These are phyloP conservation scores for Pachypanchax playfairii DNA, from an alignment of 2,113 vertebrate genomes.

Conservation along the genomic window DNA sequence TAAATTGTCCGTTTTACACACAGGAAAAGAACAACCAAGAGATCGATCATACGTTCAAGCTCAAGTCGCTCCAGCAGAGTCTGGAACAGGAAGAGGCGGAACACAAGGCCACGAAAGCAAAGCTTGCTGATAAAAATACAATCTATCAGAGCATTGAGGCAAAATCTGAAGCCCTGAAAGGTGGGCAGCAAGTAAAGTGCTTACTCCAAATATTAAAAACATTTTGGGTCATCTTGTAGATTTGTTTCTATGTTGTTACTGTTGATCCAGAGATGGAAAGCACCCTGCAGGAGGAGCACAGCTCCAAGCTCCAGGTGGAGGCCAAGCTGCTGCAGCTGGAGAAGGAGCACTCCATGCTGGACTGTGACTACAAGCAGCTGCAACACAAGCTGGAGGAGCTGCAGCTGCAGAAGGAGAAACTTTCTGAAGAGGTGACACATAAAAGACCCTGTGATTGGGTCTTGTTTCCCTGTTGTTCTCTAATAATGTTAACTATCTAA, in stretches of 20 bases:
- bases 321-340: slow-evolving; percentile 88
- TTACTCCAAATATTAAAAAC: neutral
- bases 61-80: slow-evolving; percentile 92
- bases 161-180: slow-evolving; percentile 94
- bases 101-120: slow-evolving; percentile 90
- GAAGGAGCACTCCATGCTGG: slow-evolving; percentile 90
- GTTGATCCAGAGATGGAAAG: slow-evolving; percentile 87
- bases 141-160: slow-evolving; percentile 92
- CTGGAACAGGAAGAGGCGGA: slow-evolving; percentile 94
- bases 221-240: neutral
- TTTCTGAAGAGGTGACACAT: slow-evolving; percentile 86
- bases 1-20: no score
- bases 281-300: slow-evolving; percentile 89
- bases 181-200: slow-evolving; percentile 61
- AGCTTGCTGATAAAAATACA: slow-evolving; percentile 89
- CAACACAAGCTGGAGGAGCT: slow-evolving; percentile 88
- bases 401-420: slow-evolving; percentile 84
- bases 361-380: slow-evolving; percentile 92
- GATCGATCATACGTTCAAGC: slow-evolving; percentile 94
- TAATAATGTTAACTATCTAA: neutral
- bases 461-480: no score
- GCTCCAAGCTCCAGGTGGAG: slow-evolving; percentile 89
- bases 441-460: neutral
- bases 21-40: slow-evolving; percentile 97
- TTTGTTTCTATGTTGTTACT: neutral